These are phyloP conservation scores for Siphamia tubifer DNA, from an alignment of 2,113 vertebrate genomes.

Conservation along the genomic window DNA sequence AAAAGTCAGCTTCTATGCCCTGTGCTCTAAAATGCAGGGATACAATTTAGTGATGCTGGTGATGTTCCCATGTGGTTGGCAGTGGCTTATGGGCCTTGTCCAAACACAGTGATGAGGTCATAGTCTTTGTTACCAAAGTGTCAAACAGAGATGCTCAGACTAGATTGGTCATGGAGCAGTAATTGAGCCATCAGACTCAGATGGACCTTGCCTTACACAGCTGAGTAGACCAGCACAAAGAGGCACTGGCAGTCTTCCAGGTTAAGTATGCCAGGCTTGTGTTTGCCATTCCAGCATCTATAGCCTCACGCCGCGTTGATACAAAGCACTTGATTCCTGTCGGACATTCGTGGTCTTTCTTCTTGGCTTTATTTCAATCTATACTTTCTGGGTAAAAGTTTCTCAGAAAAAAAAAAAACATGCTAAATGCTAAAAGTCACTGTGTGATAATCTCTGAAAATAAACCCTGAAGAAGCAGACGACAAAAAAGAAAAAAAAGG, in stretches of 20 bases:
- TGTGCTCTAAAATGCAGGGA: neutral
- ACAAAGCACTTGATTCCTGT: slow-evolving; percentile 32
- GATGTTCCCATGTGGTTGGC: slow-evolving; percentile 25
- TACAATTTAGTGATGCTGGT: neutral
- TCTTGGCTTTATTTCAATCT: neutral
- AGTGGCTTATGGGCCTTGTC: slow-evolving; percentile 20
- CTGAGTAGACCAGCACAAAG: slow-evolving; percentile 62
- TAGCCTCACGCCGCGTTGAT: slow-evolving; percentile 27
- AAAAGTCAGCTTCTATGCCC: neutral
- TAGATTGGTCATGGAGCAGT: slow-evolving; percentile 14
- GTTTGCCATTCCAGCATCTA: slow-evolving; percentile 31
- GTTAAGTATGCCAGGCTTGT: slow-evolving; percentile 30
- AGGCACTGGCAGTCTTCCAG: slow-evolving; percentile 57
- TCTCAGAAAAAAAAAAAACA: neutral
- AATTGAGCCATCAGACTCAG: slow-evolving; percentile 63
- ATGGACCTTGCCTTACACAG: slow-evolving; percentile 51
- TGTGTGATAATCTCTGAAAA: slow-evolving; percentile 12
- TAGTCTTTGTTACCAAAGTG: slow-evolving; percentile 25
- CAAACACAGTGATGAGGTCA: slow-evolving; percentile 22
- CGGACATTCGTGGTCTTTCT: slow-evolving; percentile 13
- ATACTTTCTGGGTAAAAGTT: neutral
- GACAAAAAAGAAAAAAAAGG: neutral
- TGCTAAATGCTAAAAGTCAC: slow-evolving; percentile 2
- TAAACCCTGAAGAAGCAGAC: slow-evolving; percentile 4
- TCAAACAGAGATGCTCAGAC: slow-evolving; percentile 33